Conservation (phyloP, 2,113 vertebrate species). For the Prolemur simus region DNA sequence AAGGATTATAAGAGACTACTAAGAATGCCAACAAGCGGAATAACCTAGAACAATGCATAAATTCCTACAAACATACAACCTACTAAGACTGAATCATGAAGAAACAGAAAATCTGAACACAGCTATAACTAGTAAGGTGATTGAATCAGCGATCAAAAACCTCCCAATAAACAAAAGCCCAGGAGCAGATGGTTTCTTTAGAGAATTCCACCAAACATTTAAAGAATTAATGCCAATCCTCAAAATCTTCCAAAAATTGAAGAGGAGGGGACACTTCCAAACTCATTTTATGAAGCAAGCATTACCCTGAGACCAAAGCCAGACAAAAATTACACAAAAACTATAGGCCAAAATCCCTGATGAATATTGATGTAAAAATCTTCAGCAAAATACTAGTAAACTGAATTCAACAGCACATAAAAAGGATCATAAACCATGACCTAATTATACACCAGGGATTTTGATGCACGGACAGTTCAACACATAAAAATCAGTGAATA, state of each 20-base stretch:
- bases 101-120: neutral
- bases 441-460: neutral
- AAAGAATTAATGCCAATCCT: conserved; percentile 7
- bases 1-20: neutral
- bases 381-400: neutral
- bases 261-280: neutral
- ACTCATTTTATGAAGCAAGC: neutral
- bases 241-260: conserved; percentile 26
- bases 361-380: neutral
- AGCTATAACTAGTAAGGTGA: neutral
- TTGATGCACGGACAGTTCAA: neutral
- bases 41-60: neutral
- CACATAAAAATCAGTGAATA: neutral
- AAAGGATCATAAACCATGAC: neutral
- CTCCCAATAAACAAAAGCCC: neutral
- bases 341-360: neutral
- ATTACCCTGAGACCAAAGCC: neutral
- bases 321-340: conserved; percentile 31
- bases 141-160: neutral
- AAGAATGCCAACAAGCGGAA: neutral
- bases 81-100: neutral
- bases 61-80: neutral
- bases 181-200: neutral
- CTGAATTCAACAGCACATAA: neutral
- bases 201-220: conserved; percentile 22